These are phyloP conservation scores for Phalacrocorax carbo DNA, from an alignment of 2,113 vertebrate species.

Conservation along the genomic window DNA sequence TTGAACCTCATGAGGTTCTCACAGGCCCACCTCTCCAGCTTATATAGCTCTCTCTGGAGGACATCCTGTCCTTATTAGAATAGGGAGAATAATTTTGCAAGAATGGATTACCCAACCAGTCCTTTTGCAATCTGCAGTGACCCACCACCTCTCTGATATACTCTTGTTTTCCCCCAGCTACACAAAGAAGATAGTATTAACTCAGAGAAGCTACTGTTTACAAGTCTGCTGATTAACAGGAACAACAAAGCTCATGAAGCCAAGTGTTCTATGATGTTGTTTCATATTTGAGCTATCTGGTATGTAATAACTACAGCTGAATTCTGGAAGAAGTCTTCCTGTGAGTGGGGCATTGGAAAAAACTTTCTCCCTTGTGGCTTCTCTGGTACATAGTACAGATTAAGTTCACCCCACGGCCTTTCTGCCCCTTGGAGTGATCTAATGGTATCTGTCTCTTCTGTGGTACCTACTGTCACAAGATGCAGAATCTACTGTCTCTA, in stretches of 20 bases:
- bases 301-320: not conserved
- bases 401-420: not conserved
- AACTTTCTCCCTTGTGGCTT: not conserved
- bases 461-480: not conserved
- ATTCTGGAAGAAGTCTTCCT: not conserved
- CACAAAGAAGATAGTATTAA: not conserved
- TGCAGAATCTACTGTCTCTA: not conserved
- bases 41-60: too few relatives aligned
- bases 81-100: not conserved
- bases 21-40: too few relatives aligned
- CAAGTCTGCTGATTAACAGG: not conserved
- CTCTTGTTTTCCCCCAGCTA: not conserved
- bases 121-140: not conserved
- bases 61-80: not conserved
- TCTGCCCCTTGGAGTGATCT: not conserved
- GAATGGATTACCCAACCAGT: not conserved
- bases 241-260: not conserved
- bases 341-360: not conserved
- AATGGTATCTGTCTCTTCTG: not conserved
- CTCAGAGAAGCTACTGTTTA: not conserved
- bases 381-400: not conserved
- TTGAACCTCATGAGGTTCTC: too few relatives aligned
- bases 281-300: not conserved
- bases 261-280: not conserved
- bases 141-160: not conserved